phyloP scores from a whole-genome alignment of 2,797 vertebrate species.

The Lycodopsis pacificus region DNA sequence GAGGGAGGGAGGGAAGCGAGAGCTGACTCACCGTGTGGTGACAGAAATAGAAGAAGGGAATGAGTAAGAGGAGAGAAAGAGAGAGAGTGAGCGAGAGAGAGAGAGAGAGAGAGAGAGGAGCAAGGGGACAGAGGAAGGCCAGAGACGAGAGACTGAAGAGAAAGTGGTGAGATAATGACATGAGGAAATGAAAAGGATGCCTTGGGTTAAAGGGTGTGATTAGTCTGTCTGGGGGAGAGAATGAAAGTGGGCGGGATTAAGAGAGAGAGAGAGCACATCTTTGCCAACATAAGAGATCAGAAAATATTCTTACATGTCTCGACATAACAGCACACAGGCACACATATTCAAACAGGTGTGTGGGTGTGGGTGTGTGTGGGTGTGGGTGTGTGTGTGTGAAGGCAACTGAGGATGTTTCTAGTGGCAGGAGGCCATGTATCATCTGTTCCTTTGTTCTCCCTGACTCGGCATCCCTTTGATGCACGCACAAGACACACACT shows the following conservation, averaged over 20 bases:
- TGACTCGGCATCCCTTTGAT: conserved; percentile 18
- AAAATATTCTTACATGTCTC: conserved; percentile 47
- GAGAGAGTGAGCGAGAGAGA: conserved; percentile 46
- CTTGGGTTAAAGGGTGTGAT: conserved; percentile 49
- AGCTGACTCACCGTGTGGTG: conserved; percentile 70
- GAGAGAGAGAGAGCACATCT: conserved; percentile 2
- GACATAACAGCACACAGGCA: conserved; percentile 16
- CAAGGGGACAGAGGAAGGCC: conserved; percentile 16
- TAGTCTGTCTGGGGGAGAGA: conserved; percentile 37
- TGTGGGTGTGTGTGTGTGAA: conserved; percentile 14
- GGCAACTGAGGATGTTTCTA: conserved; percentile 11
- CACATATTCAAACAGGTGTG: conserved; percentile 9
- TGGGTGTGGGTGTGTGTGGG: not conserved
- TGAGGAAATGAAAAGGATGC: conserved; percentile 47
- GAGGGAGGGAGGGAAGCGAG: conserved; percentile 28
- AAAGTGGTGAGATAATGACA: conserved; percentile 42
- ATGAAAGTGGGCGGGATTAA: conserved; percentile 24
- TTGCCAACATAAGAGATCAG: conserved; percentile 25
- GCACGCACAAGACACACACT: not conserved
- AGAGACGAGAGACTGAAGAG: conserved; percentile 22
- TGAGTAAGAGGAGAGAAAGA: conserved; percentile 44
- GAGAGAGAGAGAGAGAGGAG: conserved; percentile 29
- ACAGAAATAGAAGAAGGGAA: conserved; percentile 67
- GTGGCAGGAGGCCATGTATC: conserved; percentile 27
- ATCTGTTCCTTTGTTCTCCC: conserved; percentile 49